Conservation (phyloP, 2,888 invertebrate species). For the Tachystola acroxantha region DNA sequence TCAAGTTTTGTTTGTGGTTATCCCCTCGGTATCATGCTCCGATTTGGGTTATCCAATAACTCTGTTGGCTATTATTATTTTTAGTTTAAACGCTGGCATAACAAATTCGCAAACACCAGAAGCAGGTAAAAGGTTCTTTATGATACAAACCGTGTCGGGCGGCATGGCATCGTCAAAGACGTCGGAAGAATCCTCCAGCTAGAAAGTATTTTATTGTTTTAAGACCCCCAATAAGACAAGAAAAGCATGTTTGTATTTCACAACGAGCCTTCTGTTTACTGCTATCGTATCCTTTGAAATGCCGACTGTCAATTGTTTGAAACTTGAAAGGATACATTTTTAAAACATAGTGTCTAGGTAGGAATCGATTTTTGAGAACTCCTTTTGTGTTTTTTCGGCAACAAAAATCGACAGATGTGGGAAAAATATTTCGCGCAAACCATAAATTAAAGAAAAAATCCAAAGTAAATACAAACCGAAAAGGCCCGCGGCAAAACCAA, state of each 20-base stretch:
- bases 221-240: slow-evolving; percentile 42
- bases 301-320: slow-evolving; percentile 14
- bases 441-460: slow-evolving; percentile 70
- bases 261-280: slow-evolving; percentile 44
- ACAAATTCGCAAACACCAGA: slow-evolving; percentile 40
- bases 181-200: slow-evolving; percentile 24
- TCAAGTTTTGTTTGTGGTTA: too few relatives aligned
- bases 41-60: too few relatives aligned
- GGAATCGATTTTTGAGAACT: slow-evolving; percentile 7
- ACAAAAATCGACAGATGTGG: slow-evolving; percentile 58
- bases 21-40: too few relatives aligned
- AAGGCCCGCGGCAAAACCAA: slow-evolving; percentile 70
- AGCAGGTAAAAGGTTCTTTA: slow-evolving; percentile 45
- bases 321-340: slow-evolving; percentile 6
- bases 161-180: slow-evolving; percentile 20
- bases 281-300: slow-evolving; percentile 20
- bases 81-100: too few relatives aligned
- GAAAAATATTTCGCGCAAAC: slow-evolving; percentile 46
- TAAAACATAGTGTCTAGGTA: not conserved
- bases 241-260: slow-evolving; percentile 42
- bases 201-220: slow-evolving; percentile 62
- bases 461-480: slow-evolving; percentile 71
- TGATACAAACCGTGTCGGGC: slow-evolving; percentile 18
- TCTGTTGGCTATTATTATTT: too few relatives aligned
- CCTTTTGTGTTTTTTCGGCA: slow-evolving; percentile 25